Base-by-base conservation (phyloP, 2,888 invertebrate species). In the Homarus gammarus region DNA sequence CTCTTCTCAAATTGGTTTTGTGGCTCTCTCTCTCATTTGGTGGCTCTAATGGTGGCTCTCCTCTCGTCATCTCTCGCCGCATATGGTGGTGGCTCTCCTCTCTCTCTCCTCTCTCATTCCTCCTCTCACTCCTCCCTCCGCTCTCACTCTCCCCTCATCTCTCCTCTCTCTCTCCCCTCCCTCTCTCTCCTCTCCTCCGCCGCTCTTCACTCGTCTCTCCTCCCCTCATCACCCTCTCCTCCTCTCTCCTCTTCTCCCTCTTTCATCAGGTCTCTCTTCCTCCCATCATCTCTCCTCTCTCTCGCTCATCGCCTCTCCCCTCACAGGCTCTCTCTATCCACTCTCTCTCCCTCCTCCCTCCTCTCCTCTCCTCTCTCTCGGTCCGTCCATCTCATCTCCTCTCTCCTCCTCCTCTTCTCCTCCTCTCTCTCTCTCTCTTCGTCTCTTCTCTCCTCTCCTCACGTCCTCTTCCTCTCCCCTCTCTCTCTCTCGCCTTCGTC, bases 141-240 rank as follows among this genome's bases (percentile, higher is more conserved):
- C n/a, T n/a, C n/a, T n/a, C n/a, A n/a, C 64, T 64, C 64, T 64
- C 64, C 27, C 64, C 27, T 64, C 27, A 64, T 27, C 64, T 64
- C 64, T 64, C 64, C 64, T 64, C 64, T 64, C 27, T 64, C 27
- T 10, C 10, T 10, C n/a, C 64, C 10, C 64, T 8, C 10, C 64
- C 64, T 8, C n/a, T 27, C 64, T n/a, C 64, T 2, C 31, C 31
- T 0, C 2, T 64, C 27, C 27, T 8, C 2, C 27, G 10, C 64
- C 27, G 3, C 64, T n/a, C 27, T 2, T 27, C 27, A 27, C 6
- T 10, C 64, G 2, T 64, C 8, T 31, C 27, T n/a, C 2, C 64
- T 3, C 64, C 31, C 2, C 2, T n/a, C 64, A 8, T 8, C 8
- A 2, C 64, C n/a, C n/a, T n/a, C n/a, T n/a, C n/a, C n/a, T n/a